Percentiles rank a stretch among this genome's conserved stretches.
Conservation (phyloP, 2,888 invertebrate species). For the Lasioglossum marginatum region DNA sequence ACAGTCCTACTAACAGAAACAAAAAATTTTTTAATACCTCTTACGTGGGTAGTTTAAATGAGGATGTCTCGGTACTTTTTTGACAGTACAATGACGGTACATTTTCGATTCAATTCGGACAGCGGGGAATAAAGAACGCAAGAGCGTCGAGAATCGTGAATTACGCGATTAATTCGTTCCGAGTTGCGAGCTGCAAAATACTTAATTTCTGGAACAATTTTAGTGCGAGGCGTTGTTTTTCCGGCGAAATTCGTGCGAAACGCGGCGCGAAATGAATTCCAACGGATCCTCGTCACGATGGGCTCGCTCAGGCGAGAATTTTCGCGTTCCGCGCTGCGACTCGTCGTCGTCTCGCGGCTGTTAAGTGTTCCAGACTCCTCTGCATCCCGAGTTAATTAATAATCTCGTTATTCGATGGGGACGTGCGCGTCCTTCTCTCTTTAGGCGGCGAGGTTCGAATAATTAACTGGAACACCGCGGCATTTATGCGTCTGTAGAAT, state of each 20-base stretch:
- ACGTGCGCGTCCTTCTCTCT: constrained; percentile 28
- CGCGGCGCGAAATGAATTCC: constrained; percentile 19
- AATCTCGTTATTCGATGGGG: constrained; percentile 63
- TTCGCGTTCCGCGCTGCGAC: constrained; percentile 41
- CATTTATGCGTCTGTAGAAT: constrained; percentile 49
- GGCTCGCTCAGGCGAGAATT: constrained; percentile 32
- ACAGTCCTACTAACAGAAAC: too few relatives aligned
- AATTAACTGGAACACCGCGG: constrained; percentile 54
- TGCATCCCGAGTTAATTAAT: constrained; percentile 63
- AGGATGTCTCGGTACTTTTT: too few relatives aligned
- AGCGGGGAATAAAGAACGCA: background rate
- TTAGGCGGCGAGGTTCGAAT: constrained; percentile 47
- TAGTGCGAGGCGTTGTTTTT: background rate
- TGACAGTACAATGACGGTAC: too few relatives aligned
- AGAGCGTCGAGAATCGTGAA: background rate
- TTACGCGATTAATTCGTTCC: constrained; percentile 1
- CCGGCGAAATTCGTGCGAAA: background rate
- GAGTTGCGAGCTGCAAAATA: background rate
- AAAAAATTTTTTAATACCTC: too few relatives aligned
- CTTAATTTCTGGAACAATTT: background rate
- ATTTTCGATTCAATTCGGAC: background rate
- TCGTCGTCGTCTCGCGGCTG: constrained; percentile 20
- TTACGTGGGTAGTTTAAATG: too few relatives aligned
- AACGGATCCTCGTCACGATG: background rate
- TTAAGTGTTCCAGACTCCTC: constrained; percentile 51